phyloP scores from a whole-genome alignment of 53 echinoderm and acorn worm species.

The Crossaster papposus region DNA sequence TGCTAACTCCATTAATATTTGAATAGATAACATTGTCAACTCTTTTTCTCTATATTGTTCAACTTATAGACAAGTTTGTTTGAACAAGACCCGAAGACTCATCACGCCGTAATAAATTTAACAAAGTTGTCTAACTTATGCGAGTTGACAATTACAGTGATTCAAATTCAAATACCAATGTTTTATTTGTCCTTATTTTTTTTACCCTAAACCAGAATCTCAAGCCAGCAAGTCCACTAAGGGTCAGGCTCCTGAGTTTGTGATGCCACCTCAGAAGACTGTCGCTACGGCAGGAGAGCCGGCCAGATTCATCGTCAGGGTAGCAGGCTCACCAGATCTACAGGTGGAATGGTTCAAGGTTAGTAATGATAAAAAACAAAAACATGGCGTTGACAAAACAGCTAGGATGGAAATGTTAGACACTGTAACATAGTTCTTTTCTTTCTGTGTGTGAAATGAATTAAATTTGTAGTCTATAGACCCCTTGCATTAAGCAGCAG shows the following conservation, averaged over 20 bases:
- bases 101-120: background rate
- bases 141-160: too few species aligned
- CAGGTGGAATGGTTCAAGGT: slow-evolving; percentile 93
- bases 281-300: slow-evolving; percentile 78
- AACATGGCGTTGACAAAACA: too few species aligned
- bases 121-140: background rate
- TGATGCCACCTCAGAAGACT: slow-evolving; percentile 71
- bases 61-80: background rate
- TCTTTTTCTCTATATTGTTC: background rate
- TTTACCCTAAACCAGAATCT: background rate
- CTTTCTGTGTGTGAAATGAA: background rate
- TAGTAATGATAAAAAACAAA: slow-evolving; percentile 5
- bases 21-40: background rate
- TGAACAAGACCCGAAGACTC: background rate
- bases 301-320: slow-evolving; percentile 76
- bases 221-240: slow-evolving; percentile 5
- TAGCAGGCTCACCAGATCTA: slow-evolving; percentile 72
- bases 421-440: too few species aligned
- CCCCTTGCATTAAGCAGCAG: background rate
- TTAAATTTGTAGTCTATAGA: background rate
- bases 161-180: too few species aligned
- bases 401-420: too few species aligned
- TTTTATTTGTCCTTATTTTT: background rate
- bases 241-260: slow-evolving; percentile 66
- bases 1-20: background rate